Evolutionary conservation across 2,797 vertebrate species (phyloP).

Genomic region (Anableps anableps): DNA sequence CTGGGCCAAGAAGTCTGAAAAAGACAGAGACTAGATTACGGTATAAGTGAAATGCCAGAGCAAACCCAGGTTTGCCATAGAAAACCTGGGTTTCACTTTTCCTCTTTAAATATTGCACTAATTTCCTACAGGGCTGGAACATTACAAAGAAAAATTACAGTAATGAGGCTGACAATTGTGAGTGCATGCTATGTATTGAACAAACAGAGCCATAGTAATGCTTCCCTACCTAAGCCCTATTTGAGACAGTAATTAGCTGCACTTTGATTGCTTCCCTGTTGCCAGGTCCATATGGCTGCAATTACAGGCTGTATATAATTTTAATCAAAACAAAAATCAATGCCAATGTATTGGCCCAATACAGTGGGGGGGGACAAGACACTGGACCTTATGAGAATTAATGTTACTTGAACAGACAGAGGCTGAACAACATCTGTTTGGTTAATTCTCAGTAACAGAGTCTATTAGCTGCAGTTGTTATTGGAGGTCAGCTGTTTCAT

Average conservation of each 20-base stretch:
- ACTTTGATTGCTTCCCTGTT: slow-evolving; percentile 19
- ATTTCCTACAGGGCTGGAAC: neutral
- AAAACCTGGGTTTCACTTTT: neutral
- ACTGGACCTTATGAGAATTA: neutral
- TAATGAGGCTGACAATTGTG: neutral
- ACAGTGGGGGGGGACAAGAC: neutral
- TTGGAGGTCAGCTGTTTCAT: neutral
- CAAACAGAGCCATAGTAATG: neutral
- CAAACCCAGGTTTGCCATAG: neutral
- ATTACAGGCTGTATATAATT: slow-evolving; percentile 15
- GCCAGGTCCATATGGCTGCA: slow-evolving; percentile 27
- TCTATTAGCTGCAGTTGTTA: neutral
- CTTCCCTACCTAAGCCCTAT: neutral
- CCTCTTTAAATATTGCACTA: slow-evolving; percentile 5
- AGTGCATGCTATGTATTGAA: neutral
- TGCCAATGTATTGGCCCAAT: slow-evolving; percentile 1
- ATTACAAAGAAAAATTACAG: neutral
- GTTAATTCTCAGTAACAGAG: neutral
- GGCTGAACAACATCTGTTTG: neutral
- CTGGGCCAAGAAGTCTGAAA: neutral
- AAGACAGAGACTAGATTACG: neutral
- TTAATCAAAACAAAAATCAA: neutral
- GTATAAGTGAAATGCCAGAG: neutral
- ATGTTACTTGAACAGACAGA: neutral
- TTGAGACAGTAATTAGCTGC: slow-evolving; percentile 7